Evolutionary conservation across 1,140 invertebrate genomes (phyloP).

Genomic region (Portunus trituberculatus): DNA sequence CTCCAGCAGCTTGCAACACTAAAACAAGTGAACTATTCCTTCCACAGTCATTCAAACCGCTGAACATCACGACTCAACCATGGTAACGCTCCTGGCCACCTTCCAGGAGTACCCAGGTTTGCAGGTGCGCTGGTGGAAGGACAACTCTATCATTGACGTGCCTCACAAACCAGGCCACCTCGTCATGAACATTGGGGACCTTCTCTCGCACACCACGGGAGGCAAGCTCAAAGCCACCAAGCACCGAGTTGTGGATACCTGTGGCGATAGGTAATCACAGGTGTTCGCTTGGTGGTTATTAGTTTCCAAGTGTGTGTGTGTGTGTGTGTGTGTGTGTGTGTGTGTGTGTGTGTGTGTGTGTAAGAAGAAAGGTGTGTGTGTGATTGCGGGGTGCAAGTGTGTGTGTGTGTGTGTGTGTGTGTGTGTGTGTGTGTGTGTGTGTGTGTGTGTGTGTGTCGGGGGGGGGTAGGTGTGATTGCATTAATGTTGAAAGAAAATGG

Average conservation of each 20-base stretch:
- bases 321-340: background rate
- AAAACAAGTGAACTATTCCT: background rate
- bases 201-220: conserved; percentile 66
- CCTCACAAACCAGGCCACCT: conserved; percentile 59
- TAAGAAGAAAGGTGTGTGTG: too few species aligned
- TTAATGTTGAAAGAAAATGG: too few species aligned
- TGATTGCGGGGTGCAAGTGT: too few species aligned
- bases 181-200: conserved; percentile 68
- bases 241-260: conserved; percentile 62
- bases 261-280: conserved; percentile 50
- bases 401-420: too few species aligned
- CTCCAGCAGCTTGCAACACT: background rate
- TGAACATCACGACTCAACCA: conserved; percentile 45
- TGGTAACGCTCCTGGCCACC: conserved; percentile 68
- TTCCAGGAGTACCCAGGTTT: conserved; percentile 70
- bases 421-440: too few species aligned
- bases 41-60: conserved; percentile 62
- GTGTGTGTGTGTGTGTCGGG: too few species aligned
- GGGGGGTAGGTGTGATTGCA: too few species aligned
- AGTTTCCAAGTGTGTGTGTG: background rate
- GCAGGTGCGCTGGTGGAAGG: conserved; percentile 62
- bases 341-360: too few species aligned
- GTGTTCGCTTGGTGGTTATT: background rate
- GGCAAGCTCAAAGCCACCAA: conserved; percentile 70
- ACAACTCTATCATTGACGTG: conserved; percentile 63